These are phyloP conservation scores for Procapra przewalskii DNA, from an alignment of 2,113 vertebrate species.

Conservation along the genomic window DNA sequence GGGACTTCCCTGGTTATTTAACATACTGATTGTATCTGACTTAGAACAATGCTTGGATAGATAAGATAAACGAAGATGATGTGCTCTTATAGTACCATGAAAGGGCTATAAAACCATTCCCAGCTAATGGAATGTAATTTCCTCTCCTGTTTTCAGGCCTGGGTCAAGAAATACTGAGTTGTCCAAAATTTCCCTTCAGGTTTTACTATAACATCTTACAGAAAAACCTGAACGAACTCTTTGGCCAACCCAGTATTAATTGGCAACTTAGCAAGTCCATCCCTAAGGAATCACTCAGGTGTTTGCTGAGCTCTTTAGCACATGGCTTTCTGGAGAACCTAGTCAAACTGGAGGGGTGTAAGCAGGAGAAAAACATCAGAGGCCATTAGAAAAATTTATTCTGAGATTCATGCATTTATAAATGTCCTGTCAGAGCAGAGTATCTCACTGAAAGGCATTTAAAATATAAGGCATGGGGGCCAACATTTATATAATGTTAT, in stretches of 20 bases:
- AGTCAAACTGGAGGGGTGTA: background rate
- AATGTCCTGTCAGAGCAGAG: background rate
- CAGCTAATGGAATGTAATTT: background rate
- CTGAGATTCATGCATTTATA: background rate
- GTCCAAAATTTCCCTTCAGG: background rate
- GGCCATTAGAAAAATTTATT: background rate
- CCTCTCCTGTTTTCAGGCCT: background rate
- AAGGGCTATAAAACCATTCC: background rate
- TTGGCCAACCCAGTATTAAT: background rate
- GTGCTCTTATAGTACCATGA: background rate
- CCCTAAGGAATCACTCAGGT: background rate
- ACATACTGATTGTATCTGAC: background rate
- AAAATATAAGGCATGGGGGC: background rate
- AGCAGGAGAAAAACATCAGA: background rate
- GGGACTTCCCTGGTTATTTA: background rate
- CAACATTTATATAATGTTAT: background rate
- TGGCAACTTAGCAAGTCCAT: background rate
- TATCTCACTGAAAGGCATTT: background rate
- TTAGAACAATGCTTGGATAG: background rate
- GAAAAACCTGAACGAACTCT: background rate
- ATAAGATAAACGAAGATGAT: background rate
- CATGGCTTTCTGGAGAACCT: background rate
- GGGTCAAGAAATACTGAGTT: background rate
- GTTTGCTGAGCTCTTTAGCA: background rate
- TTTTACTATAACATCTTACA: background rate